Conservation (phyloP, 64 coral and sea anemone species). For the Montipora foliosa region DNA sequence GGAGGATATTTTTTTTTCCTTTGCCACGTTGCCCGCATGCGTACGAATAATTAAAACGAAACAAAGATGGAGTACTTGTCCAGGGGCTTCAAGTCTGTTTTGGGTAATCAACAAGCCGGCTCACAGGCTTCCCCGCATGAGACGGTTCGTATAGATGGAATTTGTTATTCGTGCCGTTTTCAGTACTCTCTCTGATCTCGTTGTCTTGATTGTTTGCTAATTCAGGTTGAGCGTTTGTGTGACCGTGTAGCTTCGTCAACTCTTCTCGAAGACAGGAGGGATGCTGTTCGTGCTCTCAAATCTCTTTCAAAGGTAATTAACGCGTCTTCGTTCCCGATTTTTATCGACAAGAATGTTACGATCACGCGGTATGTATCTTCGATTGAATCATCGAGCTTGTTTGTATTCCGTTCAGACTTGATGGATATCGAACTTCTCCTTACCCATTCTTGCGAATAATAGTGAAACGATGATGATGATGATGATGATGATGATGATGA, state of each 20-base stretch:
- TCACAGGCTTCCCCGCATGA: slow-evolving; percentile 84
- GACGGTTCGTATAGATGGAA: slow-evolving; percentile 71
- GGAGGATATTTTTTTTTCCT: background rate
- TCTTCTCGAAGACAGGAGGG: slow-evolving; percentile 90
- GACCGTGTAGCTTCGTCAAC: slow-evolving; percentile 95
- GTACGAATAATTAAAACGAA: slow-evolving; percentile 63
- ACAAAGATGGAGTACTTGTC: slow-evolving; percentile 80
- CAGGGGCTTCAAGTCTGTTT: slow-evolving; percentile 94
- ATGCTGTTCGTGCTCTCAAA: slow-evolving; percentile 95
- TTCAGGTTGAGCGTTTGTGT: slow-evolving; percentile 92
- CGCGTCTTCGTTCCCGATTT: background rate
- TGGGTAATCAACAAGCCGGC: slow-evolving; percentile 80
- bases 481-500: too few relatives aligned
- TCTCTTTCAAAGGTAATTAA: slow-evolving; percentile 94
- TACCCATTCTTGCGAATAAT: background rate
- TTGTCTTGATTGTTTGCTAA: background rate
- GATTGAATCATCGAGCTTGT: background rate
- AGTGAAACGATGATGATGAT: too few relatives aligned
- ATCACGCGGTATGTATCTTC: background rate
- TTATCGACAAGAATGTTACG: background rate
- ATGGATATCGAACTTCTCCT: background rate
- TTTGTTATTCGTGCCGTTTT: background rate
- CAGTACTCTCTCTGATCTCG: background rate
- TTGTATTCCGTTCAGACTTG: background rate
- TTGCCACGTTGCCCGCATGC: slow-evolving; percentile 99